Conservation (phyloP, 2,113 vertebrate species). For the Cheilinus undulatus region DNA sequence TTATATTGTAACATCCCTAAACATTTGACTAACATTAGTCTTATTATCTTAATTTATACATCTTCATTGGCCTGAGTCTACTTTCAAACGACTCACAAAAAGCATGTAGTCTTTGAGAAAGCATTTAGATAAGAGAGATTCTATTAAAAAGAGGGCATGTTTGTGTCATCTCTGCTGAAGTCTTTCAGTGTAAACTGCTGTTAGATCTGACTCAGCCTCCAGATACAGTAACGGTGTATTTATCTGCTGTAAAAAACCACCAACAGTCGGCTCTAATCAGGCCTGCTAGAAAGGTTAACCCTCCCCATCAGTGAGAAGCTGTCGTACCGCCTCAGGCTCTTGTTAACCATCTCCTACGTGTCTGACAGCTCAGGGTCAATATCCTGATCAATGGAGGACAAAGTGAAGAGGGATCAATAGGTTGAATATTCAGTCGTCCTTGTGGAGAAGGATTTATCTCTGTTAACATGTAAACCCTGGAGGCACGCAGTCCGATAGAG, state of each 20-base stretch:
- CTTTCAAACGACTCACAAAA: too few relatives aligned
- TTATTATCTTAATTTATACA: too few relatives aligned
- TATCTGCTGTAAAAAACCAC: neutral
- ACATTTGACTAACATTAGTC: too few relatives aligned
- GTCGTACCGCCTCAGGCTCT: conserved; percentile 14
- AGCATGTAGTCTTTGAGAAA: too few relatives aligned
- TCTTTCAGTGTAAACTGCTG: too few relatives aligned
- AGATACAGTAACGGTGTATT: too few relatives aligned
- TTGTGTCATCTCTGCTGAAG: too few relatives aligned
- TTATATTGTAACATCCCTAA: too few relatives aligned
- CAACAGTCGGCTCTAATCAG: neutral
- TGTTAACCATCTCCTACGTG: conserved; percentile 40
- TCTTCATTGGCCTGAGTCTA: too few relatives aligned
- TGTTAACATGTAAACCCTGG: conserved; percentile 28
- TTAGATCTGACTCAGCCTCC: too few relatives aligned
- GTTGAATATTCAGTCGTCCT: conserved; percentile 57
- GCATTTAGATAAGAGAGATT: too few relatives aligned
- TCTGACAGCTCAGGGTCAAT: conserved; percentile 66
- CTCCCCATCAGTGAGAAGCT: neutral
- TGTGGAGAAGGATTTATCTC: conserved; percentile 58
- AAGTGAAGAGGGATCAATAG: conserved; percentile 60
- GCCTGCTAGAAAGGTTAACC: conserved; percentile 7
- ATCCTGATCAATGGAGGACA: conserved; percentile 71
- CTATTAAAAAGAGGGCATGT: too few relatives aligned
- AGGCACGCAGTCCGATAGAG: conserved; percentile 1